Conservation (phyloP, 1,140 invertebrate genomes). For the Scaptomyza graminum region DNA sequence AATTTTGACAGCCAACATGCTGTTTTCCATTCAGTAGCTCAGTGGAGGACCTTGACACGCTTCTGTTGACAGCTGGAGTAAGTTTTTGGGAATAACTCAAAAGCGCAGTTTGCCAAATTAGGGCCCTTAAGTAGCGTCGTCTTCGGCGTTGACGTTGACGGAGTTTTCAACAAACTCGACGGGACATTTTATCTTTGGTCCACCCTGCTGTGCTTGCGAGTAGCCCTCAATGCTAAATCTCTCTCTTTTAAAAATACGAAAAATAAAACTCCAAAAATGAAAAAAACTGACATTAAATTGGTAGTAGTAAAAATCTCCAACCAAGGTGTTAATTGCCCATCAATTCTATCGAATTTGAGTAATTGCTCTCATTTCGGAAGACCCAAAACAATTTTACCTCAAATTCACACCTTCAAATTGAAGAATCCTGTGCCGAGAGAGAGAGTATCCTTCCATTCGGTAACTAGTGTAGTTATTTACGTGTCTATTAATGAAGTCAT, state of each 20-base stretch:
- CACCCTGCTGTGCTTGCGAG: slow-evolving; percentile 55
- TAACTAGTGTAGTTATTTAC: slow-evolving; percentile 28
- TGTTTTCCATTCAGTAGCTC: slow-evolving; percentile 59
- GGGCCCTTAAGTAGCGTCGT: slow-evolving; percentile 71
- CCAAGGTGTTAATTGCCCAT: slow-evolving; percentile 74
- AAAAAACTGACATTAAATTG: slow-evolving; percentile 1
- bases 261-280: slow-evolving; percentile 26
- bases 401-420: slow-evolving; percentile 68
- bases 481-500: slow-evolving; percentile 73
- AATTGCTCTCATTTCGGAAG: slow-evolving; percentile 56
- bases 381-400: slow-evolving; percentile 56
- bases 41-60: slow-evolving; percentile 70
- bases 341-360: slow-evolving; percentile 60
- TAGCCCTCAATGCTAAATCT: slow-evolving; percentile 29
- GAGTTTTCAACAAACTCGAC: slow-evolving; percentile 75
- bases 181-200: slow-evolving; percentile 30
- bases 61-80: slow-evolving; percentile 68
- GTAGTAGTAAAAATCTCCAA: slow-evolving; percentile 48
- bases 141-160: slow-evolving; percentile 25
- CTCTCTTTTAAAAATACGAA: background rate
- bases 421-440: background rate
- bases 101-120: slow-evolving; percentile 51
- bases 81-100: slow-evolving; percentile 49
- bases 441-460: background rate
- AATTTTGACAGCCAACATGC: background rate